Percentiles rank a stretch among this genome's conserved stretches.
Conservation (phyloP, 2,888 invertebrate species). For the Apodemia hepburni region DNA sequence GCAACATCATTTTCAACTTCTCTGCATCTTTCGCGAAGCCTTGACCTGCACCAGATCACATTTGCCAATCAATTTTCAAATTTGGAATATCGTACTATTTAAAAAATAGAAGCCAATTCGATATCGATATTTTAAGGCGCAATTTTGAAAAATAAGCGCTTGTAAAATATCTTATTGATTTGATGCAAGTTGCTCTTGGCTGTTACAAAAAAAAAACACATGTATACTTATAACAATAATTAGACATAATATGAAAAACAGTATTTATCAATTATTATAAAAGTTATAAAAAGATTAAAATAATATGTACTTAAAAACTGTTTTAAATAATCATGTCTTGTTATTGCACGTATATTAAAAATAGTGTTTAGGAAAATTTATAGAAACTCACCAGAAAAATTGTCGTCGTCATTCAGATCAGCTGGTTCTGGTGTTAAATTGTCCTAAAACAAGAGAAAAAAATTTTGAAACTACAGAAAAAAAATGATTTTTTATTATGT, state of each 20-base stretch:
- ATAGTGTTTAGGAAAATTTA: neutral
- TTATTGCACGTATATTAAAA: neutral
- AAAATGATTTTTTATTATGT: too few relatives aligned
- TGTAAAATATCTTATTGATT: constrained; percentile 70
- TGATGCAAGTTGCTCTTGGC: constrained; percentile 72
- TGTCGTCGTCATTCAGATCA: constrained; percentile 86
- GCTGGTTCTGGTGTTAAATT: constrained; percentile 85
- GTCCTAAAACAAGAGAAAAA: constrained; percentile 81
- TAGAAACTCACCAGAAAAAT: constrained; percentile 82
- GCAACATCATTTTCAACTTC: constrained; percentile 93
- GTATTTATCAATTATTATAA: neutral
- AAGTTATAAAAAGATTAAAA: neutral
- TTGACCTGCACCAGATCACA: constrained; percentile 80
- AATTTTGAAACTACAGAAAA: neutral
- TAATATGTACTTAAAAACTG: neutral
- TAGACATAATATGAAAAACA: neutral
- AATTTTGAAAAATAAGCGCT: constrained; percentile 29
- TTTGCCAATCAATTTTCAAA: constrained; percentile 64
- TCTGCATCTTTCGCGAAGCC: constrained; percentile 89
- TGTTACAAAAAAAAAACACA: constrained; percentile 14
- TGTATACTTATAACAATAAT: neutral
- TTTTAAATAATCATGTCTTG: neutral
- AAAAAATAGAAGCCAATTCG: constrained; percentile 29
- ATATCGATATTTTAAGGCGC: constrained; percentile 46
- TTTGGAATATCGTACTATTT: constrained; percentile 41